A percentile compares a stretch with the other conserved stretches of the same genome.
These are phyloP conservation scores for Frieseomelitta varia DNA, from an alignment of 1,140 invertebrate species.

Conservation along the genomic window DNA sequence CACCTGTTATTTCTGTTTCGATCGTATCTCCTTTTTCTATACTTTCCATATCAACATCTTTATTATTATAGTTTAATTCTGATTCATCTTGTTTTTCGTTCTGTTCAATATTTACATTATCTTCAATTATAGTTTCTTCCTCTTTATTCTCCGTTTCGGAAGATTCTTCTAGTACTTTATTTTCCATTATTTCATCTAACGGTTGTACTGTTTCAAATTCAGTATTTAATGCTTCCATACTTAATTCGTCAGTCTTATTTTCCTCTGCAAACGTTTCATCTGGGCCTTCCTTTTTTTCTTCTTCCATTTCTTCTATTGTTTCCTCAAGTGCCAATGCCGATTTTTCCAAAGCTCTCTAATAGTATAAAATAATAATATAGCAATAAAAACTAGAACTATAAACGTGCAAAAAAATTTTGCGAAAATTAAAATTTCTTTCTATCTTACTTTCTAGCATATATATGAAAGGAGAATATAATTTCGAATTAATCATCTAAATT, in stretches of 20 bases:
- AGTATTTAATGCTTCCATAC: slow-evolving; percentile 13
- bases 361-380: background rate
- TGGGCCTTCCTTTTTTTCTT: slow-evolving; percentile 62
- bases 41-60: slow-evolving; percentile 32
- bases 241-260: slow-evolving; percentile 77
- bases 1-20: slow-evolving; percentile 69
- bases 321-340: slow-evolving; percentile 66
- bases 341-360: slow-evolving; percentile 71
- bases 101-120: slow-evolving; percentile 63
- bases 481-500: background rate
- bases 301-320: slow-evolving; percentile 73
- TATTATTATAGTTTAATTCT: slow-evolving; percentile 73
- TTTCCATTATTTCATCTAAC: slow-evolving; percentile 14
- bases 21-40: slow-evolving; percentile 36
- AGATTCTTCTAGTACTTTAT: background rate
- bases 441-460: background rate
- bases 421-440: slow-evolving; percentile 13
- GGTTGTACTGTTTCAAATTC: slow-evolving; percentile 24
- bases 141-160: slow-evolving; percentile 61
- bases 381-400: background rate
- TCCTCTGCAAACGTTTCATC: slow-evolving; percentile 76
- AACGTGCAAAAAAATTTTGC: slow-evolving; percentile 25
- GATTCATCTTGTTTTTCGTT: slow-evolving; percentile 79
- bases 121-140: slow-evolving; percentile 71
- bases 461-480: slow-evolving; percentile 2